A percentile compares a stretch with the other conserved stretches of the same genome.
These are phyloP conservation scores for Virgularia gustaviana DNA, from an alignment of 92 coral and sea anemone species.

Conservation along the genomic window DNA sequence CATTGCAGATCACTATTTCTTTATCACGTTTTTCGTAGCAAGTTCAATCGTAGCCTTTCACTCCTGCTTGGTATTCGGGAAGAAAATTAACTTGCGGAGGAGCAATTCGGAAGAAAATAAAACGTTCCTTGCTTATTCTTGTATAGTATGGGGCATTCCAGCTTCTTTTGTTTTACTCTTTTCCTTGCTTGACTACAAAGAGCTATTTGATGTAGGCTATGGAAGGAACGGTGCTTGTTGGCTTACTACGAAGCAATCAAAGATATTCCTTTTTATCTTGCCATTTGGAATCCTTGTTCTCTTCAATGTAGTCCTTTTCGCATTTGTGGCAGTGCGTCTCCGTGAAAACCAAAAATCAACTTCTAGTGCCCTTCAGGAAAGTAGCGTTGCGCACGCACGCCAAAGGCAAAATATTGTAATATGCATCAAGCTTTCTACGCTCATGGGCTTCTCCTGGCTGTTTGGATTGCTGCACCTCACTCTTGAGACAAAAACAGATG, in stretches of 20 bases:
- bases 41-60: slow-evolving; percentile 32
- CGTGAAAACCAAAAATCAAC: not conserved
- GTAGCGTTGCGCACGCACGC: not conserved
- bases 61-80: slow-evolving; percentile 27
- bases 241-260: not conserved
- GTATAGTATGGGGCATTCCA: slow-evolving; percentile 15
- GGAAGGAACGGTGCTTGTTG: slow-evolving; percentile 17
- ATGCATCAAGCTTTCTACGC: not conserved
- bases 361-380: not conserved
- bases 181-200: slow-evolving; percentile 15
- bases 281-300: not conserved
- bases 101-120: slow-evolving; percentile 12
- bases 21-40: slow-evolving; percentile 27
- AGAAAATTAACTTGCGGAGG: slow-evolving; percentile 12
- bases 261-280: not conserved
- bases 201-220: slow-evolving; percentile 8
- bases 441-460: slow-evolving; percentile 6
- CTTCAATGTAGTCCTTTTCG: not conserved
- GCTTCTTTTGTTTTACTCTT: slow-evolving; percentile 10
- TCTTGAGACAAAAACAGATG: not conserved
- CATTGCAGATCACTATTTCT: slow-evolving; percentile 29
- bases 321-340: not conserved
- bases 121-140: slow-evolving; percentile 1
- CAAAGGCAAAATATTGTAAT: not conserved
- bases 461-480: not conserved